These are phyloP conservation scores for Cyanoramphus novaezelandiae DNA, from an alignment of 2,113 vertebrate genomes.

Conservation along the genomic window DNA sequence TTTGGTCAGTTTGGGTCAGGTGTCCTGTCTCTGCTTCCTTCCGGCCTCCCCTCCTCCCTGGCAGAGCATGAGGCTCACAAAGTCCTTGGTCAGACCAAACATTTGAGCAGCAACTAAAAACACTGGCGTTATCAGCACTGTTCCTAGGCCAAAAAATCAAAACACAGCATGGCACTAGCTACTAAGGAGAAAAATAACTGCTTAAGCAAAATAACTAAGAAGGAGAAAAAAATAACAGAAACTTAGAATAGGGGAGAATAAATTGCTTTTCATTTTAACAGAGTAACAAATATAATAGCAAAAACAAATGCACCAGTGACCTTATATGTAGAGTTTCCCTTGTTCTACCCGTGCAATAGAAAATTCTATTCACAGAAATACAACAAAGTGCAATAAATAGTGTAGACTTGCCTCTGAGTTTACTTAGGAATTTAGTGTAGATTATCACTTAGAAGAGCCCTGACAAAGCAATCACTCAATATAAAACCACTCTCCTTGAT, in stretches of 20 bases:
- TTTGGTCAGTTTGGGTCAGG: too few species aligned
- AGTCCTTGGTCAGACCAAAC: too few species aligned
- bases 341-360: background rate
- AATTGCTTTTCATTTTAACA: background rate
- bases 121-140: too few species aligned
- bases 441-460: background rate
- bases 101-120: too few species aligned
- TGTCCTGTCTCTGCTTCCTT: too few species aligned
- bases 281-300: background rate
- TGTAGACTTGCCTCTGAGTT: background rate
- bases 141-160: too few species aligned
- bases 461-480: background rate
- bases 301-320: background rate
- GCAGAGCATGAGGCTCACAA: too few species aligned
- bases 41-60: too few species aligned
- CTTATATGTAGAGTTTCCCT: background rate
- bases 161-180: too few species aligned
- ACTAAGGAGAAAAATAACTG: too few species aligned
- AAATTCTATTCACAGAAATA: background rate
- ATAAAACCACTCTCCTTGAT: background rate
- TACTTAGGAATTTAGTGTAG: background rate
- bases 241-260: background rate
- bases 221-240: background rate
- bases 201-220: too few species aligned
- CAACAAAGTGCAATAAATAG: background rate